These are phyloP conservation scores for Tetrao urogallus DNA, from an alignment of 2,113 vertebrate species.

Conservation along the genomic window DNA sequence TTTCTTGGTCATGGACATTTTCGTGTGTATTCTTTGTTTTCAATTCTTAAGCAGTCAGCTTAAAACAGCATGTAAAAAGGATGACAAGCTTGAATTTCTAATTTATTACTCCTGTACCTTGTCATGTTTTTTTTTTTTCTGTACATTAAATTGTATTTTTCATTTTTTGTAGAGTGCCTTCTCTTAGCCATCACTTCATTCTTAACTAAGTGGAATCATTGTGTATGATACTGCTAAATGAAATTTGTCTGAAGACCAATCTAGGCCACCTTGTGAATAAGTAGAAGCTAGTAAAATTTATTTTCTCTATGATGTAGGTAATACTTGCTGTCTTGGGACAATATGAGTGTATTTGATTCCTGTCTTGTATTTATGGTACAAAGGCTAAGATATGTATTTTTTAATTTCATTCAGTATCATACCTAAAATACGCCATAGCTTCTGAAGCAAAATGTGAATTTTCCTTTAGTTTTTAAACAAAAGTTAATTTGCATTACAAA, in stretches of 20 bases:
- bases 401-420: not conserved
- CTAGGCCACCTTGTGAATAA: not conserved
- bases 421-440: not conserved
- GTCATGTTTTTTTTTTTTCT: not conserved
- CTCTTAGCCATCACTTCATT: not conserved
- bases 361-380: not conserved
- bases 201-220: not conserved
- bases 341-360: not conserved
- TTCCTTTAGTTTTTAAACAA: not conserved
- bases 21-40: not conserved
- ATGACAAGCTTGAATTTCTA: not conserved
- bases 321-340: not conserved
- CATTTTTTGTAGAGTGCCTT: not conserved
- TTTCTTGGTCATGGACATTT: not conserved
- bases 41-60: not conserved
- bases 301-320: not conserved
- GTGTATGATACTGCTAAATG: not conserved
- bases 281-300: not conserved
- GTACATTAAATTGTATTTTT: not conserved
- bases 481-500: not conserved
- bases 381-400: not conserved
- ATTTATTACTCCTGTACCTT: not conserved
- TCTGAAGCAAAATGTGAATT: not conserved
- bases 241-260: not conserved
- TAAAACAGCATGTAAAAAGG: not conserved